phyloP scores from a whole-genome alignment of 2,797 vertebrate genomes.

The Argentina silus region DNA sequence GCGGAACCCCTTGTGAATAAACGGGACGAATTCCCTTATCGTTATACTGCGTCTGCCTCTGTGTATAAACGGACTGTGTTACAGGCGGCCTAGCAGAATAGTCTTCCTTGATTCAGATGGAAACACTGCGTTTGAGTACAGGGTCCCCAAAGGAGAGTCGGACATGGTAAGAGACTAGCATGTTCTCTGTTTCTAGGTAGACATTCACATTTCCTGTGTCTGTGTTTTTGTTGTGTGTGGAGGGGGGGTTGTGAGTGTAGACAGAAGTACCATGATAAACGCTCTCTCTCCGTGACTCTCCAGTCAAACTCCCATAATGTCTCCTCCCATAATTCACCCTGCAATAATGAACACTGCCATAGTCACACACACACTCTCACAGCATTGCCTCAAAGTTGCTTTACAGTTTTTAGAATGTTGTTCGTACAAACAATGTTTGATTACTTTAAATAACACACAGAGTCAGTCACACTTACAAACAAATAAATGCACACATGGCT shows the following conservation, averaged over 20 bases:
- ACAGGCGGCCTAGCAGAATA: constrained; percentile 79
- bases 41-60: no score
- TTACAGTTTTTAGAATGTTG: background rate
- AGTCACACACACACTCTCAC: constrained; percentile 18
- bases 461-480: constrained; percentile 8
- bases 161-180: constrained; percentile 79
- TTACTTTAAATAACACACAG: constrained; percentile 1
- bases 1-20: no score
- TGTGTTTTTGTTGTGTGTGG: constrained; percentile 4
- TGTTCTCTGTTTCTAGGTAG: background rate
- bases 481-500: constrained; percentile 2
- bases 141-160: constrained; percentile 75
- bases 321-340: constrained; percentile 55
- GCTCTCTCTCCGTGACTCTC: constrained; percentile 36
- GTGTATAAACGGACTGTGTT: no score
- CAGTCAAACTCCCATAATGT: constrained; percentile 43
- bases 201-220: background rate
- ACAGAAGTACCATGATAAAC: constrained; percentile 46
- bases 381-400: background rate
- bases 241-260: background rate
- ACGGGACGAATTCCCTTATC: no score
- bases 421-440: background rate
- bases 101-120: constrained; percentile 85
- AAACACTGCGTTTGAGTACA: constrained; percentile 85
- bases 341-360: constrained; percentile 51